A percentile compares a stretch with the other conserved stretches of the same genome.
phyloP scores from a whole-genome alignment of 2,888 invertebrate species.

The Parascotia fuliginaria region DNA sequence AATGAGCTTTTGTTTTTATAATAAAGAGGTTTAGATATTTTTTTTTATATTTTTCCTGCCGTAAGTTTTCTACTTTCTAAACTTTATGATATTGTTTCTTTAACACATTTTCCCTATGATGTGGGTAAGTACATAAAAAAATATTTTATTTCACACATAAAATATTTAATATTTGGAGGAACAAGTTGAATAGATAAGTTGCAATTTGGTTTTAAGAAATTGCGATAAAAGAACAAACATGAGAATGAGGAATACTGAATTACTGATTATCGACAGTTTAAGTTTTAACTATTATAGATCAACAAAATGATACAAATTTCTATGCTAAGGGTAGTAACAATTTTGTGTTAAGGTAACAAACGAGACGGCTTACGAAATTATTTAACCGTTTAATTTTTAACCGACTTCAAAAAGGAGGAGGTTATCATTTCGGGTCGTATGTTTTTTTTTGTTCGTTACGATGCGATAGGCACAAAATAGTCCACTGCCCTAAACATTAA shows the following conservation, averaged over 20 bases:
- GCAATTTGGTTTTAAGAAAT: slow-evolving; percentile 20
- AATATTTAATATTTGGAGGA: slow-evolving; percentile 17
- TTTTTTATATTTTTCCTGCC: no score
- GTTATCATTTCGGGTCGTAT: no score
- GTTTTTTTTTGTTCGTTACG: no score
- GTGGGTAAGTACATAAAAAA: slow-evolving; percentile 17
- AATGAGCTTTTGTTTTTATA: slow-evolving; percentile 46
- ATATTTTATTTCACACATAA: slow-evolving; percentile 8
- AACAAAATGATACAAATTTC: slow-evolving; percentile 23
- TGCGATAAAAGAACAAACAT: slow-evolving; percentile 12
- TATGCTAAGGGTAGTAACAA: slow-evolving; percentile 19
- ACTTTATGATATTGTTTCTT: slow-evolving; percentile 23
- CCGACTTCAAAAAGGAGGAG: no score
- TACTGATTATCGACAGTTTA: slow-evolving; percentile 33
- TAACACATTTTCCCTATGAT: slow-evolving; percentile 16
- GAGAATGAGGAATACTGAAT: slow-evolving; percentile 21
- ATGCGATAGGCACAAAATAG: slow-evolving; percentile 23
- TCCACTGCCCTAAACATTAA: slow-evolving; percentile 22
- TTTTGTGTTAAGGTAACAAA: slow-evolving; percentile 18
- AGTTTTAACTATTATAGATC: slow-evolving; percentile 14
- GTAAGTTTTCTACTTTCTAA: slow-evolving; percentile 21
- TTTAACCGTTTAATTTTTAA: no score
- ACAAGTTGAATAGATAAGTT: slow-evolving; percentile 5
- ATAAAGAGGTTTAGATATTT: slow-evolving; percentile 31
- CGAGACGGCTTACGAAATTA: not conserved